A percentile compares a stretch with the other conserved stretches of the same genome.
Evolutionary conservation across 2,113 vertebrate species (phyloP).

Genomic region (Lampris megalopsis): DNA sequence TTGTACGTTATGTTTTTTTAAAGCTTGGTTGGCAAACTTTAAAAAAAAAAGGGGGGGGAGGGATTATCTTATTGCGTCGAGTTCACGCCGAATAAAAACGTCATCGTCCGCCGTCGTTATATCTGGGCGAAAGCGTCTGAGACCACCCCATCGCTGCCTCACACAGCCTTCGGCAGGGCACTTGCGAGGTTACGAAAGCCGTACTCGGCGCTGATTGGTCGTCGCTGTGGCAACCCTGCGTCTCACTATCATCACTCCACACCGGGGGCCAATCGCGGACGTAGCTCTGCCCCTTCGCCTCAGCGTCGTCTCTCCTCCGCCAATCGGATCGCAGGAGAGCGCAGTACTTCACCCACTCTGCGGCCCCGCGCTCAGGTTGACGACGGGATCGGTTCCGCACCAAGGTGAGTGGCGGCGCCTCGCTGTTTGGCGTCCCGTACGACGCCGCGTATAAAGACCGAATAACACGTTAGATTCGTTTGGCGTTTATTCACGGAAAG

Average conservation of each 20-base stretch:
- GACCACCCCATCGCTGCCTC: slow-evolving; percentile 48
- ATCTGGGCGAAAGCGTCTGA: not conserved
- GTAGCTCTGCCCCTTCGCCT: slow-evolving; percentile 45
- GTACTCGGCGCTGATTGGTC: slow-evolving; percentile 69
- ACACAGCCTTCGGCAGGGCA: not conserved
- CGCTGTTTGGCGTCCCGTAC: too few relatives aligned
- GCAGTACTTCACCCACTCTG: slow-evolving; percentile 55
- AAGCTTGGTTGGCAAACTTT: slow-evolving; percentile 56
- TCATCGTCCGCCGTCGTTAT: too few relatives aligned
- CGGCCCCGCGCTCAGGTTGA: slow-evolving; percentile 68
- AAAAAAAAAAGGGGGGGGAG: too few relatives aligned
- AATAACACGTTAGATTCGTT: too few relatives aligned
- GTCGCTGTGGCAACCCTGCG: slow-evolving; percentile 50
- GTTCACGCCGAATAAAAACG: too few relatives aligned
- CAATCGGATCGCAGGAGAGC: slow-evolving; percentile 64
- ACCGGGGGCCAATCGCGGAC: slow-evolving; percentile 71
- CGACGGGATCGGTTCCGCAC: slow-evolving; percentile 37
- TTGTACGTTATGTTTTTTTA: slow-evolving; percentile 64
- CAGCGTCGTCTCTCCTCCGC: slow-evolving; percentile 57
- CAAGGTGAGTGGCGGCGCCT: slow-evolving; percentile 54
- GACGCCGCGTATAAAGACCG: too few relatives aligned
- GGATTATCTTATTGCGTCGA: too few relatives aligned
- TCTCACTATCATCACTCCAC: slow-evolving; percentile 87
- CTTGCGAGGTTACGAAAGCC: slow-evolving; percentile 50
- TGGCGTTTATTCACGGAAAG: too few relatives aligned